Conservation (phyloP, 2,888 invertebrate species). For the Drosophila kambysellisi region DNA sequence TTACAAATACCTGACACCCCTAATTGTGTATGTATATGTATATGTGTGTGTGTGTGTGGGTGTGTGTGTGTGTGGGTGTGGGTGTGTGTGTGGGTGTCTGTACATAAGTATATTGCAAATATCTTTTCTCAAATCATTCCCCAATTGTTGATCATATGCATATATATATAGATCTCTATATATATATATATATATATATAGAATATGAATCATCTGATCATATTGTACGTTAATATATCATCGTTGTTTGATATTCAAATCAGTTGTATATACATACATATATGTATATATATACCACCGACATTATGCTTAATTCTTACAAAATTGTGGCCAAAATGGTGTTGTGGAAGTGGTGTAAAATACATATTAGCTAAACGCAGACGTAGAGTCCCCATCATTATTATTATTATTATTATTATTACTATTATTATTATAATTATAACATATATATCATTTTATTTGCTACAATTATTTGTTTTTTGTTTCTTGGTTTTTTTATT, state of each 20-base stretch:
- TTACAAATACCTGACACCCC: neutral
- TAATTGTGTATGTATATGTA: neutral
- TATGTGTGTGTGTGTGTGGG: neutral
- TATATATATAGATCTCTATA: slow-evolving; percentile 3
- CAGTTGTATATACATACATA: slow-evolving; percentile 2
- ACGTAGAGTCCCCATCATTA: slow-evolving; percentile 24
- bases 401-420: neutral
- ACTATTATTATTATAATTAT: slow-evolving; percentile 1
- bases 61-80: neutral
- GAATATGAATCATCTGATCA: slow-evolving; percentile 8
- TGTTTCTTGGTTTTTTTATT: neutral
- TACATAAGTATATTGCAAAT: neutral
- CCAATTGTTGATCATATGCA: slow-evolving; percentile 16
- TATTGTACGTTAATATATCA: slow-evolving; percentile 38
- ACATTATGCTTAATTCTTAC: slow-evolving; percentile 35
- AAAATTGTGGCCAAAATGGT: slow-evolving; percentile 44
- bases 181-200: neutral
- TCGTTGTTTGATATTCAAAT: slow-evolving; percentile 41
- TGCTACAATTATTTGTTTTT: slow-evolving; percentile 17
- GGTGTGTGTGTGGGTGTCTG: neutral
- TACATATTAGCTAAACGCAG: slow-evolving; percentile 40
- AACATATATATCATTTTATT: slow-evolving; percentile 10
- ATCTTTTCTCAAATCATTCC: neutral
- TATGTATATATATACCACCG: neutral
- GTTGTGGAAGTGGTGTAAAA: slow-evolving; percentile 43